phyloP scores from a whole-genome alignment of 2,888 invertebrate species.

The Eupithecia vulgata region DNA sequence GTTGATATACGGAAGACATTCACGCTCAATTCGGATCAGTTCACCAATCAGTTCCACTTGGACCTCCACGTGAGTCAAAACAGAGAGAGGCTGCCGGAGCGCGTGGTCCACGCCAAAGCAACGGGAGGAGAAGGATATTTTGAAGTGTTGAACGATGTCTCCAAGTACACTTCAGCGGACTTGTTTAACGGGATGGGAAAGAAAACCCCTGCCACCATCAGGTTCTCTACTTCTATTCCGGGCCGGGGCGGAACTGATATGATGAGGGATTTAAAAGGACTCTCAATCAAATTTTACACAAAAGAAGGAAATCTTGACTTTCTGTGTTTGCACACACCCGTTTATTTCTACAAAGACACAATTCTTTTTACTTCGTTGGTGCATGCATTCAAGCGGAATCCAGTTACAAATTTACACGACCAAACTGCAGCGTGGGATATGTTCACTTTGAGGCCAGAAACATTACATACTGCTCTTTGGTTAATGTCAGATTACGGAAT shows the following conservation, averaged over 20 bases:
- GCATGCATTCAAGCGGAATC: conserved; percentile 96
- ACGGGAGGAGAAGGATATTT: conserved; percentile 93
- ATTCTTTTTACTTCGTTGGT: conserved; percentile 92
- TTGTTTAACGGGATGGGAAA: conserved; percentile 90
- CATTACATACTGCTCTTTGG: conserved; percentile 90
- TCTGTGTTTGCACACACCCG: conserved; percentile 92
- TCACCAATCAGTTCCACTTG: conserved; percentile 48
- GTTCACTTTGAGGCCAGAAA: conserved; percentile 90
- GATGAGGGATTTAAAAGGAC: conserved; percentile 92
- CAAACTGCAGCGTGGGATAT: conserved; percentile 95
- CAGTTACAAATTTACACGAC: conserved; percentile 92
- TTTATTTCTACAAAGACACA: conserved; percentile 94
- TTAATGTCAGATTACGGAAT: conserved; percentile 93
- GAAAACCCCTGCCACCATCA: conserved; percentile 88
- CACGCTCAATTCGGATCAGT: conserved; percentile 88
- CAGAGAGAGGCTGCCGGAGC: conserved; percentile 94
- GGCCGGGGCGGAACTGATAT: conserved; percentile 93
- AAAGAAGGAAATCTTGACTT: conserved; percentile 95
- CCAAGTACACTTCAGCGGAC: conserved; percentile 89
- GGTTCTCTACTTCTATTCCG: conserved; percentile 91
- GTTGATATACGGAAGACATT: conserved; percentile 87
- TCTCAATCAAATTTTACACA: conserved; percentile 95
- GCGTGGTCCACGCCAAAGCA: conserved; percentile 96
- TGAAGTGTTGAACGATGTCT: conserved; percentile 92
- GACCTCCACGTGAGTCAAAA: conserved; percentile 82